phyloP scores from a whole-genome alignment of 2,113 vertebrate genomes.

The Cairina moschata region DNA sequence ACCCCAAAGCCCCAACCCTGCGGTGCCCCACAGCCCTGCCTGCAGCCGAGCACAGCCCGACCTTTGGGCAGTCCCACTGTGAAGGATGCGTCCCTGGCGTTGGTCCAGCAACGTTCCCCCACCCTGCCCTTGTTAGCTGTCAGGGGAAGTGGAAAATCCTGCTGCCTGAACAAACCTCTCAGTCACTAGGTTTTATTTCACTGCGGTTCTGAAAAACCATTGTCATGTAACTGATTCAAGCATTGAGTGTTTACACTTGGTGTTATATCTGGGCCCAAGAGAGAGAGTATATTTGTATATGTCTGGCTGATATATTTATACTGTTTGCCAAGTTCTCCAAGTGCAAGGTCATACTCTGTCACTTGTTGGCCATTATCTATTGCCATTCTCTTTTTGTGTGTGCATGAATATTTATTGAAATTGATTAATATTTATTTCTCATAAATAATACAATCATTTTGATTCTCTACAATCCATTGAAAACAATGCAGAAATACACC shows the following conservation, averaged over 20 bases:
- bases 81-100: background rate
- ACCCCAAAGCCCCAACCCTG: background rate
- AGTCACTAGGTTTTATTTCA: background rate
- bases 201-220: background rate
- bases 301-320: background rate
- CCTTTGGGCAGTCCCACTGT: background rate
- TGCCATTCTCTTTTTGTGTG: fast-evolving
- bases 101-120: fast-evolving
- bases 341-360: background rate
- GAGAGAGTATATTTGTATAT: background rate
- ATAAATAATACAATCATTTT: background rate
- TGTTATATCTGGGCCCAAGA: background rate
- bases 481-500: background rate
- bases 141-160: background rate
- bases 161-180: background rate
- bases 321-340: background rate
- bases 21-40: fast-evolving
- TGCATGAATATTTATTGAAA: background rate
- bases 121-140: no score
- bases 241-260: background rate
- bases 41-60: fast-evolving
- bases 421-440: slow-evolving; percentile 30
- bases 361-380: background rate
- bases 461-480: background rate
- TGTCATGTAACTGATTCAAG: background rate